Conservation (phyloP, 2,113 vertebrate genomes). For the Sclerurus mexicanus region DNA sequence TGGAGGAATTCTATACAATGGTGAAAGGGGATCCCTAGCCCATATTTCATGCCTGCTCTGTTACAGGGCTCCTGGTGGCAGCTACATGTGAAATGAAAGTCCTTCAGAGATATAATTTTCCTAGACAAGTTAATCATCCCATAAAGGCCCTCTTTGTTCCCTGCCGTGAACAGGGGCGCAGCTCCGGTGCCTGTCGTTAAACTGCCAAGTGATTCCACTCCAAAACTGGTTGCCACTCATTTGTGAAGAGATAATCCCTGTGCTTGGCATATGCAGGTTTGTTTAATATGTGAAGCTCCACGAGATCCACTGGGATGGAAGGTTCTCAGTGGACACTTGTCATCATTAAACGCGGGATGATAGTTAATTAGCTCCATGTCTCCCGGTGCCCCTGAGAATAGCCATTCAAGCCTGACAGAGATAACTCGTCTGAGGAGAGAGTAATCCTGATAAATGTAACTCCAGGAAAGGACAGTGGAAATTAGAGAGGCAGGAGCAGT, state of each 20-base stretch:
- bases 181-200: neutral
- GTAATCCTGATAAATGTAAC: constrained; percentile 31
- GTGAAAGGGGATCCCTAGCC: neutral
- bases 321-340: constrained; percentile 2
- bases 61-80: neutral
- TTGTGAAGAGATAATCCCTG: neutral
- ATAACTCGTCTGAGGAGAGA: neutral
- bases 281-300: constrained; percentile 21
- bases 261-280: neutral
- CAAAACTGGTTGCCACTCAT: neutral
- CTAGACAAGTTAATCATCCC: constrained; percentile 48
- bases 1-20: neutral
- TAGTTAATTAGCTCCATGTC: constrained; percentile 43
- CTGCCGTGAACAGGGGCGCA: neutral
- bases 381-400: neutral
- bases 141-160: neutral
- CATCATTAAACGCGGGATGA: constrained; percentile 38
- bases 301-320: constrained; percentile 46
- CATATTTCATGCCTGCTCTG: neutral
- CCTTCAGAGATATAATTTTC: constrained; percentile 28
- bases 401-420: constrained; percentile 48
- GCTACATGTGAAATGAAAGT: neutral
- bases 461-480: neutral
- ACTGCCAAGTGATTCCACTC: neutral
- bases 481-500: neutral